These are phyloP conservation scores for Margarornis squamiger DNA, from an alignment of 2,797 vertebrate species.

Conservation along the genomic window DNA sequence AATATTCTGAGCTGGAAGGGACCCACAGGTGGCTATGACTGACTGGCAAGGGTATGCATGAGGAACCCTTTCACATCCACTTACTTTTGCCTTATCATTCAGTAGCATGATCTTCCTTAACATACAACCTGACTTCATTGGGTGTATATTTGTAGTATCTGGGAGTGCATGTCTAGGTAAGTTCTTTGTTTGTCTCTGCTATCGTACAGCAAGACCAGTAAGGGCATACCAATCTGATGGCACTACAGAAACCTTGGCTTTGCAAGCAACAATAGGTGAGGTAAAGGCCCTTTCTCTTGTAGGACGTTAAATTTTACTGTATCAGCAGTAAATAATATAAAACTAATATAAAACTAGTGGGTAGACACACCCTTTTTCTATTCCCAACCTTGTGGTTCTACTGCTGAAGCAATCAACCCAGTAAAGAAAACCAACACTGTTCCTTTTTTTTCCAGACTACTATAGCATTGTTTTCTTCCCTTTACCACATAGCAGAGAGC, in stretches of 20 bases:
- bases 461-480: background rate
- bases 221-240: background rate
- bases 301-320: background rate
- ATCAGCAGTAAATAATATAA: too few species aligned
- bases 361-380: background rate
- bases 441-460: background rate
- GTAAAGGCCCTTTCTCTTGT: background rate
- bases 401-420: background rate
- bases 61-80: background rate
- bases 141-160: background rate
- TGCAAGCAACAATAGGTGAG: background rate
- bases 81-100: background rate
- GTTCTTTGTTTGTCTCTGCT: background rate
- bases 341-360: background rate
- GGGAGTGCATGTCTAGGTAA: background rate
- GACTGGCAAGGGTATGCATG: background rate
- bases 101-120: background rate
- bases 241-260: background rate
- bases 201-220: background rate
- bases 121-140: background rate
- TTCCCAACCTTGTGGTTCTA: rapidly evolving
- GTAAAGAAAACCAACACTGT: background rate
- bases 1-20: background rate
- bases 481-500: background rate
- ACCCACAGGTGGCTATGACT: background rate